These are phyloP conservation scores for Masticophis lateralis DNA, from an alignment of 2,797 vertebrate species.

Conservation along the genomic window DNA sequence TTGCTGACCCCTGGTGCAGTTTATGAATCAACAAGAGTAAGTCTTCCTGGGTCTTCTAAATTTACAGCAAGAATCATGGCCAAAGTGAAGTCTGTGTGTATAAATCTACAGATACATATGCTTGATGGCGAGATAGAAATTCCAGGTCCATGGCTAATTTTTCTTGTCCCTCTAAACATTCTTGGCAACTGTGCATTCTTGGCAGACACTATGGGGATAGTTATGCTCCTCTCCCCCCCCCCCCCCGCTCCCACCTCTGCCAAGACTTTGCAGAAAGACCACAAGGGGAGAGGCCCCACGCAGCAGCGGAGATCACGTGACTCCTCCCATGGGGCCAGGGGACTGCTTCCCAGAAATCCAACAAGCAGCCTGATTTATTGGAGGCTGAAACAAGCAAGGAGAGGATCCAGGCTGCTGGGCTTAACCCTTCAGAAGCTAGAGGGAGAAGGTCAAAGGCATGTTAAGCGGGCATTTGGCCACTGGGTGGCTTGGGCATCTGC, in stretches of 20 bases:
- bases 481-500: background rate
- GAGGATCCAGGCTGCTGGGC: background rate
- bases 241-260: background rate
- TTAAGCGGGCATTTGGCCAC: background rate
- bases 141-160: background rate
- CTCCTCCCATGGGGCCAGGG: background rate
- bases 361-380: constrained; percentile 1
- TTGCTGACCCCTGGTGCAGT: background rate
- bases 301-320: background rate
- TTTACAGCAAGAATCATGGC: background rate
- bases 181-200: background rate
- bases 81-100: background rate
- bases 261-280: background rate
- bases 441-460: background rate
- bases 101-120: background rate
- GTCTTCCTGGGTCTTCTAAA: background rate
- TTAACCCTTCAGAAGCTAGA: background rate
- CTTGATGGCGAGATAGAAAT: background rate
- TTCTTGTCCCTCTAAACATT: background rate
- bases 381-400: background rate
- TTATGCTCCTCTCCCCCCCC: background rate
- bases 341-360: background rate
- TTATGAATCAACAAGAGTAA: background rate
- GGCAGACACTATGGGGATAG: background rate
- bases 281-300: background rate